These are phyloP conservation scores for Vultur gryphus DNA, from an alignment of 2,797 vertebrate species.

Conservation along the genomic window DNA sequence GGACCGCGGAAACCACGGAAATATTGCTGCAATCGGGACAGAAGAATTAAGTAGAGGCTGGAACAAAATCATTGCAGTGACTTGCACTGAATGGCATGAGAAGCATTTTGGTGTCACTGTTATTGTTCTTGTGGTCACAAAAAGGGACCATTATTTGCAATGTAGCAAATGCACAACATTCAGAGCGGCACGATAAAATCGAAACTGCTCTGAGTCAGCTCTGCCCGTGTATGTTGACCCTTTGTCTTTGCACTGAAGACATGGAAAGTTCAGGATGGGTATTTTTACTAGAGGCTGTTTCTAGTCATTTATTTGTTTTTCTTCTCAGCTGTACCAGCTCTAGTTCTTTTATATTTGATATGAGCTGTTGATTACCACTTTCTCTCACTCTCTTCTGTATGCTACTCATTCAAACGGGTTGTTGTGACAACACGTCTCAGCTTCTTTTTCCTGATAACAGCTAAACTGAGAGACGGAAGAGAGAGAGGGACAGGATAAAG, in stretches of 20 bases:
- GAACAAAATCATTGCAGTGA: not conserved
- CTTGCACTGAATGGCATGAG: not conserved
- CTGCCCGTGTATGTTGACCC: not conserved
- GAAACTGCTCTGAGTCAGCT: not conserved
- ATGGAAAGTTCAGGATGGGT: not conserved
- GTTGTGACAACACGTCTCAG: not conserved
- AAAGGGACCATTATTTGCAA: constrained; percentile 49
- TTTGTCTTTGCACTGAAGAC: constrained; percentile 18
- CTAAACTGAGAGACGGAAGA: not conserved
- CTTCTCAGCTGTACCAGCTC: not conserved
- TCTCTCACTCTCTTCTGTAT: not conserved
- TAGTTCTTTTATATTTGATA: not conserved
- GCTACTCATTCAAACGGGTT: not conserved
- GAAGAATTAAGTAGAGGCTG: not conserved
- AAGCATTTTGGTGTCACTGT: not conserved
- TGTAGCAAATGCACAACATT: not conserved
- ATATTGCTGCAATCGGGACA: not conserved
- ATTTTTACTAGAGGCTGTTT: not conserved
- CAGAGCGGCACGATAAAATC: not conserved
- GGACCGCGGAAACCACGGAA: not conserved
- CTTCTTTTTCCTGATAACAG: not conserved
- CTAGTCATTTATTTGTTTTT: not conserved
- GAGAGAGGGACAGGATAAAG: not conserved
- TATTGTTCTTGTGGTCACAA: constrained; percentile 19
- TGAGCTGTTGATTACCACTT: not conserved